Base-by-base conservation (phyloP, 2,888 invertebrate species). In the Drosophila nr. fundita region DNA sequence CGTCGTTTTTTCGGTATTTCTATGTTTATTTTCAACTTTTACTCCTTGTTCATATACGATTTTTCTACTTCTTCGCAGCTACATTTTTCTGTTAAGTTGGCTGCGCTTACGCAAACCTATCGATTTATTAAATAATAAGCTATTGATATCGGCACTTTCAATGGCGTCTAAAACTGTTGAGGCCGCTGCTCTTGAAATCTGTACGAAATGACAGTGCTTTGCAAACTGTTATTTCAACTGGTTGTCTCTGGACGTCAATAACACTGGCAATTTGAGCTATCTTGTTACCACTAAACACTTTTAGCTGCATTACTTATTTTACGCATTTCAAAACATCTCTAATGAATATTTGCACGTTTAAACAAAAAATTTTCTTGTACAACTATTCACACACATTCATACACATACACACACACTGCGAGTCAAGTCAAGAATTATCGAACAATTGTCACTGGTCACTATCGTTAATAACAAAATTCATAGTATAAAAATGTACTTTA, bases 41-140 rank as follows among this genome's bases (percentile, higher is more conserved):
- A 76, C 49, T 80, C 60, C 81, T 76, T 80, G 70, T 80, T 66
- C 76, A 76, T 76, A 66, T 78, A 78, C 77, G 67, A 80, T 65
- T 78, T 78, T 78, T 78, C 78, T 78, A 78, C 78, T 78, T 78
- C 78, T 78, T 78, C 40, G 61, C 50, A 80, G 68, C 78, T 78
- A 78, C 80, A 78, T 80, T 76, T 76, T 76, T 40, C 21, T 61
- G 72, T 80, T 78, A 78, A 80, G 78, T 78, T 78, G 78, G 78
- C 65, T 78, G 78, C 78, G 78, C 78, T 78, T 78, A 72, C 48
- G 72, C 78, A 71, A 76, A 78, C 48, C 64, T 80, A 78, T 78
- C 78, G 78, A 80, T 78, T 68, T 21, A 55, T 62, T 68, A 62
- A 59, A 50, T 58, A 65, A 79, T 68, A 59, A 49, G 55, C 36